These are phyloP conservation scores for Megalurothrips usitatus DNA, from an alignment of 2,888 invertebrate genomes.

Conservation along the genomic window DNA sequence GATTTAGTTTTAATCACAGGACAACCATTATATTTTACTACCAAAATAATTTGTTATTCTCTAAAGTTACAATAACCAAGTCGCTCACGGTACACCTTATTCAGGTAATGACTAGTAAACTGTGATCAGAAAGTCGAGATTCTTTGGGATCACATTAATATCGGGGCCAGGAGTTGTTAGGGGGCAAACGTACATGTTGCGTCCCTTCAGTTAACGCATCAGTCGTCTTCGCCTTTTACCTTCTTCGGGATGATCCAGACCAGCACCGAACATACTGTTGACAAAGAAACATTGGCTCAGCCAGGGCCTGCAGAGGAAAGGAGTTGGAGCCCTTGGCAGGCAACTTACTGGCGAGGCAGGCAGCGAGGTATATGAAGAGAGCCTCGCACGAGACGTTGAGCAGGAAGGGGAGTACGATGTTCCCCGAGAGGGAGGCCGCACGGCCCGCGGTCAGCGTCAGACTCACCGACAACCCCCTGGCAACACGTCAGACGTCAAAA, in stretches of 20 bases:
- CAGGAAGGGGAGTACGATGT: background rate
- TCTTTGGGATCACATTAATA: constrained; percentile 7
- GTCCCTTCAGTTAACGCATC: background rate
- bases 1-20: no score
- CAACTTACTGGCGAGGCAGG: background rate
- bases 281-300: background rate
- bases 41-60: no score
- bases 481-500: background rate
- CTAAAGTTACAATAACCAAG: no score
- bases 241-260: background rate
- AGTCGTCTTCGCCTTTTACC: no score
- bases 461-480: background rate
- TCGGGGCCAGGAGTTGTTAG: background rate
- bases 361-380: background rate
- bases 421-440: background rate
- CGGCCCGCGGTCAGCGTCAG: background rate
- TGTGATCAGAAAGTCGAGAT: constrained; percentile 13
- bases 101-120: background rate
- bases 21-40: no score
- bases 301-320: background rate
- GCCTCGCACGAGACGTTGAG: background rate
- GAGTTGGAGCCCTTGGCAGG: background rate
- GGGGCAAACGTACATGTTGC: background rate
- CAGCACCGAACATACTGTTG: background rate
- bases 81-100: background rate